A percentile compares a stretch with the other conserved stretches of the same genome.
These are phyloP conservation scores for Lamellibrachia satsuma DNA, from an alignment of 2,888 invertebrate species.

Conservation along the genomic window DNA sequence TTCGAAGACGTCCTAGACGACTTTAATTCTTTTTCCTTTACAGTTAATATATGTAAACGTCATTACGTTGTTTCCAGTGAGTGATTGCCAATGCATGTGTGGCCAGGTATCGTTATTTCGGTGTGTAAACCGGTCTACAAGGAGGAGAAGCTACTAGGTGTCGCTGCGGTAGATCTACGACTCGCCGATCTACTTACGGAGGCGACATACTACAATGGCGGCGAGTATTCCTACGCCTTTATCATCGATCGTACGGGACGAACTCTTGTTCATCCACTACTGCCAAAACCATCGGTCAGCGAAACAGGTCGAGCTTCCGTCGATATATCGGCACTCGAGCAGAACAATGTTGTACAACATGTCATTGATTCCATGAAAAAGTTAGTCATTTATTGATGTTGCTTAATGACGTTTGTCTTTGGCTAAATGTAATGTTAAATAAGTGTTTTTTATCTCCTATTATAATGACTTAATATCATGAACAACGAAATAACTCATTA, in stretches of 20 bases:
- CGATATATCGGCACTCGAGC: not conserved
- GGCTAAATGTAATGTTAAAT: too few species aligned
- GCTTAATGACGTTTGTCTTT: too few species aligned
- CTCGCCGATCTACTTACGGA: not conserved
- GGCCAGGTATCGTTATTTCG: not conserved
- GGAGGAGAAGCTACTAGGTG: not conserved
- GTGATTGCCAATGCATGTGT: not conserved
- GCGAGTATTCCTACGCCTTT: not conserved
- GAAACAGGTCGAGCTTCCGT: not conserved
- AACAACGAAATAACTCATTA: too few species aligned
- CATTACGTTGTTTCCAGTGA: not conserved
- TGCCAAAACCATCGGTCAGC: not conserved
- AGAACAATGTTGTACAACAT: not conserved
- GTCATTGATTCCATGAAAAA: not conserved
- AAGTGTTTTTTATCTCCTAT: too few species aligned
- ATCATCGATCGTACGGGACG: not conserved
- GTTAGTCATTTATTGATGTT: not conserved
- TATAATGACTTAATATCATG: not conserved
- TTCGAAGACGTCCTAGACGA: too few species aligned
- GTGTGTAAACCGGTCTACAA: not conserved
- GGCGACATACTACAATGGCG: not conserved
- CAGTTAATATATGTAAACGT: not conserved
- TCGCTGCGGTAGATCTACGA: not conserved
- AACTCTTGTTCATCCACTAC: not conserved
- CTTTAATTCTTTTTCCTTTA: not conserved